Percentiles rank a stretch among this genome's conserved stretches.
Conservation (phyloP, 2,797 vertebrate species). For the Tiaroga cobitis region DNA sequence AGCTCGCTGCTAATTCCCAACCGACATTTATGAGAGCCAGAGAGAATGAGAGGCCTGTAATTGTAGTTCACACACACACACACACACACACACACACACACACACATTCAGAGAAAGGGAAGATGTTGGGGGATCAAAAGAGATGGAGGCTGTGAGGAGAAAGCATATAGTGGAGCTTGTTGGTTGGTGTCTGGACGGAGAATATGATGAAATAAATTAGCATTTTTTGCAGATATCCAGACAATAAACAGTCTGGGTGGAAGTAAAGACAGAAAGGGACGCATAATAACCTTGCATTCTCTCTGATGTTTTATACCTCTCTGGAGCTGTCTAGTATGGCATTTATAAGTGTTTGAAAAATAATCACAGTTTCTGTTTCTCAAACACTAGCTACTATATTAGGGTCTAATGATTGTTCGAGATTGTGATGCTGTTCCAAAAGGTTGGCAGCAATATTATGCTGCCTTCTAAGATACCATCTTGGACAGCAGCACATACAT, state of each 20-base stretch:
- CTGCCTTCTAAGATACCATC: background rate
- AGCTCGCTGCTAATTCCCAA: slow-evolving; percentile 42
- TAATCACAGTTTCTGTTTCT: background rate
- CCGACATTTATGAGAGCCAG: slow-evolving; percentile 56
- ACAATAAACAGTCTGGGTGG: slow-evolving; percentile 21
- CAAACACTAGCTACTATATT: background rate
- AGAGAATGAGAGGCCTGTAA: slow-evolving; percentile 59
- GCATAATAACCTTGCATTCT: slow-evolving; percentile 10
- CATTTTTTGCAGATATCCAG: background rate
- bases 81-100: slow-evolving; percentile 13
- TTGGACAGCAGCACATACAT: background rate
- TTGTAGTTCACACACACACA: slow-evolving; percentile 15
- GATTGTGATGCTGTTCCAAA: background rate
- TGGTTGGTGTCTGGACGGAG: slow-evolving; percentile 26
- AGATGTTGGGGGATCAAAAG: slow-evolving; percentile 37
- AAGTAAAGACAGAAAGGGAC: slow-evolving; percentile 1
- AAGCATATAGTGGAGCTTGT: slow-evolving; percentile 16
- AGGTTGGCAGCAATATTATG: slow-evolving; percentile 3
- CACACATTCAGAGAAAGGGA: slow-evolving; percentile 34
- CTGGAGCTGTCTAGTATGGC: background rate
- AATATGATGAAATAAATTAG: slow-evolving; percentile 38
- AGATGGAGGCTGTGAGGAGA: slow-evolving; percentile 48
- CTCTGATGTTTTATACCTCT: slow-evolving; percentile 13
- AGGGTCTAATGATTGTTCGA: background rate
- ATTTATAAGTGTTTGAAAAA: background rate